Evolutionary conservation across 2,797 vertebrate species (phyloP).

Genomic region (Muscicapa comitata): DNA sequence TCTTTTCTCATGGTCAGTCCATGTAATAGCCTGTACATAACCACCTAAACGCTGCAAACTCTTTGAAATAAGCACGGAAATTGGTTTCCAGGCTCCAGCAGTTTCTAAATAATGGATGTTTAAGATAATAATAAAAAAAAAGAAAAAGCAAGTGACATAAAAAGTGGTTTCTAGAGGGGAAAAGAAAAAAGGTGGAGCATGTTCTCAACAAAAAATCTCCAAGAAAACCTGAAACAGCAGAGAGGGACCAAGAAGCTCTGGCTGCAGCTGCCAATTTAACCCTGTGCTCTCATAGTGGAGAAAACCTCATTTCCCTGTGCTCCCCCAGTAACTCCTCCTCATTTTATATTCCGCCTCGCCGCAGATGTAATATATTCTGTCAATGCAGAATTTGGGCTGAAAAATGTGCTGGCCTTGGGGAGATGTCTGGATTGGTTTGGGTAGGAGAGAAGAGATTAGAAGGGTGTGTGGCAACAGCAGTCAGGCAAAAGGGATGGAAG

Average conservation of each 20-base stretch:
- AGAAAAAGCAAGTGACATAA: conserved; percentile 31
- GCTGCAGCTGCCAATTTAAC: not conserved
- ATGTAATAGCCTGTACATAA: conserved; percentile 13
- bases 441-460: not conserved
- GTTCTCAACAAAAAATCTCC: not conserved
- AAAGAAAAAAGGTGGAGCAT: not conserved
- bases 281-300: not conserved
- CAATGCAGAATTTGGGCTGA: conserved; percentile 26
- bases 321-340: not conserved
- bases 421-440: not conserved
- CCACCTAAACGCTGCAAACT: conserved; percentile 48
- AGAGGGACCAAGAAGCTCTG: not conserved
- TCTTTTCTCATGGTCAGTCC: conserved; percentile 25
- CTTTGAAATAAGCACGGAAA: conserved; percentile 73
- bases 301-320: conserved; percentile 3
- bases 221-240: not conserved
- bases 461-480: rapidly evolving
- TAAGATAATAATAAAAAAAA: conserved; percentile 68
- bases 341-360: not conserved
- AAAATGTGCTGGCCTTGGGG: conserved; percentile 15
- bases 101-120: conserved; percentile 75
- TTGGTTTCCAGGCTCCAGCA: conserved; percentile 75
- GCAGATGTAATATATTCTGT: conserved; percentile 18
- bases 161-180: conserved; percentile 12
- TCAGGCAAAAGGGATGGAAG: not conserved